phyloP scores from a whole-genome alignment of 2,888 invertebrate species.

The Hemithea aestivaria region DNA sequence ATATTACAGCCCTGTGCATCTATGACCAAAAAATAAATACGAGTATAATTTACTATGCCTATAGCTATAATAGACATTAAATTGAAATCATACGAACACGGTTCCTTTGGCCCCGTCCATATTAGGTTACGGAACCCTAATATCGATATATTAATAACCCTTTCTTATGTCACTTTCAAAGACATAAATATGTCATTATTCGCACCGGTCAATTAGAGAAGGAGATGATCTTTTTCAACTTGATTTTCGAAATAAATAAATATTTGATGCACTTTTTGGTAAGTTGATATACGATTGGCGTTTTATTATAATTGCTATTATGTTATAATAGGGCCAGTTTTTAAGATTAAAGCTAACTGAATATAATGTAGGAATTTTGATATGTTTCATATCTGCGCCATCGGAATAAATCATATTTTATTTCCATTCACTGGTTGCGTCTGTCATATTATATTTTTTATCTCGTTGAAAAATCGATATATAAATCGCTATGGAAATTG shows the following conservation, averaged over 20 bases:
- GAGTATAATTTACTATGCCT: too few relatives aligned
- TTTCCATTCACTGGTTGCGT: not conserved
- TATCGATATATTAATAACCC: constrained; percentile 62
- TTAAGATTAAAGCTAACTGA: not conserved
- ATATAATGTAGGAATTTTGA: not conserved
- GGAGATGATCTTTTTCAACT: constrained; percentile 14
- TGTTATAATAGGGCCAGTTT: constrained; percentile 8
- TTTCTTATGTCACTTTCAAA: constrained; percentile 37
- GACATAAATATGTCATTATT: constrained; percentile 73
- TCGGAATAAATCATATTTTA: not conserved
- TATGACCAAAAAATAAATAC: too few relatives aligned
- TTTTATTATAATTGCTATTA: constrained; percentile 21
- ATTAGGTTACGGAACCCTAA: too few relatives aligned
- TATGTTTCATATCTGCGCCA: not conserved
- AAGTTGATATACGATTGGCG: constrained; percentile 11
- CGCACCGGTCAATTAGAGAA: constrained; percentile 64
- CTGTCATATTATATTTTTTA: not conserved
- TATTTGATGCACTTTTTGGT: constrained; percentile 24
- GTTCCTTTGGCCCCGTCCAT: too few relatives aligned
- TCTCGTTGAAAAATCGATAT: too few relatives aligned
- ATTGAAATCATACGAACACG: too few relatives aligned
- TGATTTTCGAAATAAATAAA: constrained; percentile 27
- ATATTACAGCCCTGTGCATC: too few relatives aligned
- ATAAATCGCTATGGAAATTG: too few relatives aligned
- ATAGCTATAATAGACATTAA: too few relatives aligned